phyloP scores from a whole-genome alignment of 2,113 vertebrate species.

The Cynoglossus semilaevis region DNA sequence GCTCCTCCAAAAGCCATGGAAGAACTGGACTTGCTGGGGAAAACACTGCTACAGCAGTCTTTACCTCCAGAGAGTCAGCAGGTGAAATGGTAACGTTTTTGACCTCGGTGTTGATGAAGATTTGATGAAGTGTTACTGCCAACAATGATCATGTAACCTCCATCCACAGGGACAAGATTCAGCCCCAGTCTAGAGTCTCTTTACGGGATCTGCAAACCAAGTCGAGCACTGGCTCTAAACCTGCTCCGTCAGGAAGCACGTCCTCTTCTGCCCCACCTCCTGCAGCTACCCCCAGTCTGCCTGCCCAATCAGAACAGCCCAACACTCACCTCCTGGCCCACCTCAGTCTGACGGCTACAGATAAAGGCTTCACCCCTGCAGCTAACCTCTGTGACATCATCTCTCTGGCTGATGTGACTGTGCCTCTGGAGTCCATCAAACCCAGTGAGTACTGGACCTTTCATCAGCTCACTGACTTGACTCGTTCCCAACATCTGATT shows the following conservation, averaged over 20 bases:
- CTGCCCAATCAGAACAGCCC: slow-evolving; percentile 60
- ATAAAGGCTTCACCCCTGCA: slow-evolving; percentile 38
- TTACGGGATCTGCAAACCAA: slow-evolving; percentile 90
- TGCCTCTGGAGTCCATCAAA: slow-evolving; percentile 94
- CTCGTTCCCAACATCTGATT: too few relatives aligned
- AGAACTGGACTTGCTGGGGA: slow-evolving; percentile 90
- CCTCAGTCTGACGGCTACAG: slow-evolving; percentile 44
- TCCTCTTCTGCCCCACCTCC: slow-evolving; percentile 1
- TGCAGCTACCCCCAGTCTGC: slow-evolving; percentile 9
- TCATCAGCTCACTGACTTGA: too few relatives aligned
- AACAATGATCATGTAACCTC: slow-evolving; percentile 62
- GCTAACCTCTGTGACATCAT: slow-evolving; percentile 68
- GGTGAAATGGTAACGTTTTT: slow-evolving; percentile 82
- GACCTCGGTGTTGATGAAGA: too few relatives aligned
- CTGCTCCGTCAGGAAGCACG: slow-evolving; percentile 13
- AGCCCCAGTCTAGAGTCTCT: slow-evolving; percentile 80
- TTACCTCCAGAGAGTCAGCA: slow-evolving; percentile 90
- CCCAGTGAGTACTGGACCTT: slow-evolving; percentile 82
- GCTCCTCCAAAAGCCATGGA: slow-evolving; percentile 81
- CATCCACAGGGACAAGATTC: slow-evolving; percentile 85
- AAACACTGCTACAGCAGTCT: slow-evolving; percentile 90
- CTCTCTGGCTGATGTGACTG: slow-evolving; percentile 82
- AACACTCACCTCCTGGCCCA: slow-evolving; percentile 56
- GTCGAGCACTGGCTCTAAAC: slow-evolving; percentile 59
- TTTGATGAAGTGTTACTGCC: neutral